Evolutionary conservation across 2,113 vertebrate species (phyloP), one percentile per base, ranked within the genome.

Genomic region (Phainopepla nitens): DNA sequence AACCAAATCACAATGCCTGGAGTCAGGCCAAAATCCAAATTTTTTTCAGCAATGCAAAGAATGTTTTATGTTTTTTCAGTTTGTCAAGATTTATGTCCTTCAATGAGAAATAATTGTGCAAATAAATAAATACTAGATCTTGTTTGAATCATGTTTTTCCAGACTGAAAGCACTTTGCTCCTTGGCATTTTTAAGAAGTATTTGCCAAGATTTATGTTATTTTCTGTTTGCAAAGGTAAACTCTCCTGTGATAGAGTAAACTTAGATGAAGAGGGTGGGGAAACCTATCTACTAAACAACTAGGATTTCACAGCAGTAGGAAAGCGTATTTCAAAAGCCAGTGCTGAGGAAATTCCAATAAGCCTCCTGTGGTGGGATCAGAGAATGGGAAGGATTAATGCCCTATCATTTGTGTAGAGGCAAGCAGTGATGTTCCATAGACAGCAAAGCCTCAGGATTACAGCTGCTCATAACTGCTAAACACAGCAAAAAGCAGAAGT

Each of bases 1-100:
- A 84, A 45, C n/a, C 51, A 79, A 50, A 45, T 62, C 83, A 70
- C 82, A 81, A 50, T 47, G 65, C 33, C 60, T 95, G 84, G 56
- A 87, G 45, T 23, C 60, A 68, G 76, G 50, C 58, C 92, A 92
- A 87, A 80, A 71, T 27, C 47, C 66, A 86, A 88, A 86, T 91
- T 93, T 56, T 81, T 71, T 61, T 64, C 56, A 93, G 42, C 62
- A 83, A 81, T 65, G 79, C 62, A 68, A 78, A 88, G 71, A 94
- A 95, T 83, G 57, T 41, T 93, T 91, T 88, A 17, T 92, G 70
- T 97, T 95, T 95, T 95, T 89, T 75, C 81, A 92, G 49, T 89
- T 61, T 73, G 35, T 78, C 64, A 76, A 72, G 86, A 87, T 68
- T 87, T 71, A 93, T 27, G 61, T 57, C 39, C 57, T 81, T 68